Evolutionary conservation across 2,113 vertebrate genomes (phyloP), one percentile per base, ranked within the genome.

Genomic region (Trochalopteron elliotii): DNA sequence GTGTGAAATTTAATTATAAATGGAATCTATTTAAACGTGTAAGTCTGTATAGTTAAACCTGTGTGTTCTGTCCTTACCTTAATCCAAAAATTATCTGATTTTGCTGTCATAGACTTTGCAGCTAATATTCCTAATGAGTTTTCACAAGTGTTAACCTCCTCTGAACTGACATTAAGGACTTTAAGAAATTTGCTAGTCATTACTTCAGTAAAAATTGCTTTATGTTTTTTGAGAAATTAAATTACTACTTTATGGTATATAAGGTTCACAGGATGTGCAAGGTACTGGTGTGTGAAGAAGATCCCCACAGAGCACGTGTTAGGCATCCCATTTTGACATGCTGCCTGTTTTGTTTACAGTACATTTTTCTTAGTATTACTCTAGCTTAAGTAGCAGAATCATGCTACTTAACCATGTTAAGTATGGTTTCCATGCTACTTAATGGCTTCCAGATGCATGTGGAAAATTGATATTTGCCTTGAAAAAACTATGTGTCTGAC

Each of bases 1-100:
- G 47, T 71, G 25, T 94, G 81, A 93, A 96, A 81, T 91, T 76
- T 76, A 90, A 86, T 94, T 94, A 71, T 67, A 94, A 94, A 35
- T 92, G 35, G 89, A 92, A 80, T 15, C 10, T 65, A 75, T 82
- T 83, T 78, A 84, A 95, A 57, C 35, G 78, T 1, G 5, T 56
- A 92, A 94, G 33, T 45, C 28, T 94, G 40, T 25, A 47, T 45
- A n/a, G 59, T 78, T 80, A 83, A 92, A 47, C 33, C 31, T 92
- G 27, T 83, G 53, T 91, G 52, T 55, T 68, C 61, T 70, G 9
- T 70, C 69, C 31, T 80, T 82, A 49, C 45, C 27, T 96, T 76
- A 60, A 76, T 86, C 47, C 53, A 56, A 7, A 53, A 71, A 82
- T 90, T 85, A 91, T 68, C 86, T 57, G 87, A 47, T 23, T 85